A percentile compares a stretch with the other conserved stretches of the same genome.
Conservation (phyloP, 1,140 invertebrate genomes). For the Trichoplusia ni region DNA sequence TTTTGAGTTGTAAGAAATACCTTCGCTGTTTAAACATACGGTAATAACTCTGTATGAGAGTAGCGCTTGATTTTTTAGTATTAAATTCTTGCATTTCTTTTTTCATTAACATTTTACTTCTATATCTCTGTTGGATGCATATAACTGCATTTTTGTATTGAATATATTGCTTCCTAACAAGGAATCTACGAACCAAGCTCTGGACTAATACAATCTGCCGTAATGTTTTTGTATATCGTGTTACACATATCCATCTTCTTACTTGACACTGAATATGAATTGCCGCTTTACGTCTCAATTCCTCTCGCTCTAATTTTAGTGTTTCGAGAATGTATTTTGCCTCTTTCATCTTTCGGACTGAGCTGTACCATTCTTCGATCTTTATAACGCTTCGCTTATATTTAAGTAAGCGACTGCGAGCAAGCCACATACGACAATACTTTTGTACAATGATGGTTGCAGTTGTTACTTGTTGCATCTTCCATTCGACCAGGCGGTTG, state of each 20-base stretch:
- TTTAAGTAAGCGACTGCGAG: conserved; percentile 64
- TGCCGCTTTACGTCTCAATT: conserved; percentile 47
- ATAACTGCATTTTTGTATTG: conserved; percentile 57
- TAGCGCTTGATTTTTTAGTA: conserved; percentile 46
- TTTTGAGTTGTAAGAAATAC: conserved; percentile 47
- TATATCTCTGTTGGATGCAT: conserved; percentile 76
- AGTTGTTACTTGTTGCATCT: conserved; percentile 61
- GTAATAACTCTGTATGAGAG: conserved; percentile 75
- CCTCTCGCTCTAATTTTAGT: conserved; percentile 46
- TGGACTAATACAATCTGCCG: conserved; percentile 58
- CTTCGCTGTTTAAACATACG: conserved; percentile 61
- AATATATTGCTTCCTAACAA: conserved; percentile 55
- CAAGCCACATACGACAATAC: conserved; percentile 79
- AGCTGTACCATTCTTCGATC: conserved; percentile 75
- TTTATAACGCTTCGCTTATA: conserved; percentile 54
- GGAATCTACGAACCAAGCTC: conserved; percentile 50
- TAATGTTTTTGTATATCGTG: conserved; percentile 46
- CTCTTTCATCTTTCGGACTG: conserved; percentile 55
- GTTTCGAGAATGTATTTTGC: conserved; percentile 50
- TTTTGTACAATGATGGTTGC: conserved; percentile 82
- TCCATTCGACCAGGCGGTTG: conserved; percentile 71
- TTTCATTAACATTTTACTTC: conserved; percentile 67
- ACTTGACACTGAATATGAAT: conserved; percentile 72
- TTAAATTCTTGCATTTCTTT: conserved; percentile 55
- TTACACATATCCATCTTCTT: conserved; percentile 70